Evolutionary conservation across 1,140 invertebrate species (phyloP), one percentile per base, ranked within the genome.

Genomic region (Cydia splendana): DNA sequence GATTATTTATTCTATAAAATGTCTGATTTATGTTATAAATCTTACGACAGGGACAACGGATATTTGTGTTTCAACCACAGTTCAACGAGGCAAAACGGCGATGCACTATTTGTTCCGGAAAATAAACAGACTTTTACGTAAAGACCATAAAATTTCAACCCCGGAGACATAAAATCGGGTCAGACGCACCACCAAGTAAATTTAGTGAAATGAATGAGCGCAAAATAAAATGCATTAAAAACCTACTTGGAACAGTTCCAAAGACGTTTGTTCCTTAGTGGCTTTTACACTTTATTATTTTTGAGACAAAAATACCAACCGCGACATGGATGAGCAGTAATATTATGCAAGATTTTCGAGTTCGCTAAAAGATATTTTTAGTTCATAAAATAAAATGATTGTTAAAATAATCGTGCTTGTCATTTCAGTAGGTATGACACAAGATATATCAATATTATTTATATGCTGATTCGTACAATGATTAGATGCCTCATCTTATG

Each of bases 71-170:
- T 78, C 38, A 78, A 79, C 69, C 74, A 67, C 34, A 51, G 51
- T 75, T 75, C 42, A 75, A 75, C 76, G 75, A 69, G 42, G 62
- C 74, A 62, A 75, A 34, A 74, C 65, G 48, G 76, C 57, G 71
- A 80, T 79, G 67, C 76, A 79, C 76, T 75, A 76, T 79, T 81
- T 83, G 78, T 81, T 75, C 76, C 75, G 77, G 77, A 79, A 83
- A 83, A 81, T 79, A 74, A 76, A 38, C 7, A 71, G 80, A 76
- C 75, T 81, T 78, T 42, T 78, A 81, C 71, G 75, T 75, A 77
- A 69, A 73, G 77, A 80, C 77, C 77, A 78, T 82, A 82, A 82
- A 79, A 79, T 80, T 65, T 76, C 51, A 13, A 15, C 34, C 30
- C 76, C 69, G n/a, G 42, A 79, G 75, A 76, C 62, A 75, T 51